These are phyloP conservation scores for Pseudomyrmex gracilis DNA, from an alignment of 1,140 invertebrate genomes.

Conservation along the genomic window DNA sequence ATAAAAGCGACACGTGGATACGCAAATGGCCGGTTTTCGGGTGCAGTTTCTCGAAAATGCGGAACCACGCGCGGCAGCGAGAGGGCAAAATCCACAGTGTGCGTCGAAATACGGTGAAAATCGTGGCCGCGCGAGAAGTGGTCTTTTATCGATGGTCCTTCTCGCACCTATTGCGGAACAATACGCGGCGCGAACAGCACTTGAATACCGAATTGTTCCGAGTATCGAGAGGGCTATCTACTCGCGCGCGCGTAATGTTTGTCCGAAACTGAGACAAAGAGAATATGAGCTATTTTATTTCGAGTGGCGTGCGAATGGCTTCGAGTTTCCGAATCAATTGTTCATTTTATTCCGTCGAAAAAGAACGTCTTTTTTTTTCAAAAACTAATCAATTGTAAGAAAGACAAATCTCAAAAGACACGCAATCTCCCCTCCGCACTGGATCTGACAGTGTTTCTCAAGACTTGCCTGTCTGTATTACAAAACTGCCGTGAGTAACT, in stretches of 20 bases:
- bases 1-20: too few species aligned
- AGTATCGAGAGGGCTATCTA: slow-evolving; percentile 18
- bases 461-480: slow-evolving; percentile 17
- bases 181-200: slow-evolving; percentile 32
- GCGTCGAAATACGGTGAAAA: slow-evolving; percentile 44
- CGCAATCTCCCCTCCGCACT: too few species aligned
- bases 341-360: neutral
- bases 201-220: slow-evolving; percentile 48
- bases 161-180: neutral
- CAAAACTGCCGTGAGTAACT: slow-evolving; percentile 22
- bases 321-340: neutral
- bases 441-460: slow-evolving; percentile 16
- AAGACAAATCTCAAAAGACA: too few species aligned
- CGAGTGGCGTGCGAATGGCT: neutral
- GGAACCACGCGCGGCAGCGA: neutral
- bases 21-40: slow-evolving; percentile 21
- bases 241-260: slow-evolving; percentile 5
- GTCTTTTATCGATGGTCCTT: slow-evolving; percentile 28
- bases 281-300: slow-evolving; percentile 11
- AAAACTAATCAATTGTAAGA: too few species aligned
- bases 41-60: slow-evolving; percentile 4
- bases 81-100: neutral
- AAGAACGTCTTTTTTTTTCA: slow-evolving; percentile 2
- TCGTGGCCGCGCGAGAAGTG: slow-evolving; percentile 30
- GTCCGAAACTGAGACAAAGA: slow-evolving; percentile 35